Conservation (phyloP, 2,888 invertebrate species). For the Celastrina argiolus region DNA sequence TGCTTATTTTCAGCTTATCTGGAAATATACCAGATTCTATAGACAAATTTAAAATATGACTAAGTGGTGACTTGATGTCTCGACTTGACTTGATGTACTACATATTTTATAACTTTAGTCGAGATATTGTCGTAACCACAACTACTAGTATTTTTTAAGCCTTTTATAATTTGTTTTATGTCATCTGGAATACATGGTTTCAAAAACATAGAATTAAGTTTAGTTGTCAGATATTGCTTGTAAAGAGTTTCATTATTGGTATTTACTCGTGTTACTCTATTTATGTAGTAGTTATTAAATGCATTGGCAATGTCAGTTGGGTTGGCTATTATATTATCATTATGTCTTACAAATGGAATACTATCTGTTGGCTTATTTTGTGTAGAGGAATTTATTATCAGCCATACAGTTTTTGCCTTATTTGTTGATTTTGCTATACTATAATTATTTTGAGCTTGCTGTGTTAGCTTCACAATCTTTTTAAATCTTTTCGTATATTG, state of each 20-base stretch:
- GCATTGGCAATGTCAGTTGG: too few relatives aligned
- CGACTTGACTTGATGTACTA: neutral
- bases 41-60: neutral
- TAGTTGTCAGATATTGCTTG: neutral
- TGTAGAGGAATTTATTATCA: neutral
- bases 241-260: neutral
- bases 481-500: neutral
- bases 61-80: neutral
- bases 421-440: neutral
- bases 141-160: neutral
- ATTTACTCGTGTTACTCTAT: neutral
- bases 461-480: neutral
- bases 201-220: neutral
- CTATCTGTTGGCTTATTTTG: neutral
- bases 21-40: neutral
- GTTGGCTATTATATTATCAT: neutral
- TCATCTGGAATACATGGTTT: neutral
- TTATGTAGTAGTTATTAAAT: neutral
- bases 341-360: neutral
- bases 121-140: neutral
- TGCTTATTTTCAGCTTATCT: neutral
- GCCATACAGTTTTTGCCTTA: conserved; percentile 3
- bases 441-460: conserved; percentile 1
- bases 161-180: neutral
- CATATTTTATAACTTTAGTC: neutral